Evolutionary conservation across 2,797 vertebrate genomes (phyloP).

Genomic region (Erethizon dorsatum): DNA sequence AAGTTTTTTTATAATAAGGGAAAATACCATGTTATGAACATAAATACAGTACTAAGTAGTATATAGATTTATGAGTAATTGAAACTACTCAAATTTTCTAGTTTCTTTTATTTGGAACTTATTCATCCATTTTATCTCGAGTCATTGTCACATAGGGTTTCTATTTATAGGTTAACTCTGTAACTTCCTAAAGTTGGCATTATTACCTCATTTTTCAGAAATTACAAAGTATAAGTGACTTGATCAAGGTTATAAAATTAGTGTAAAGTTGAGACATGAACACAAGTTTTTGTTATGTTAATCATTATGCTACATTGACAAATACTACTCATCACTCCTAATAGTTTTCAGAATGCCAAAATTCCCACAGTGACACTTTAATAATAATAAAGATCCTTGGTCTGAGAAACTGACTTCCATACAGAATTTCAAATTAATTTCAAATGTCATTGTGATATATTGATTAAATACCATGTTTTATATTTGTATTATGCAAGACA

Average conservation of each 20-base stretch:
- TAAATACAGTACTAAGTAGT: background rate
- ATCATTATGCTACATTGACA: background rate
- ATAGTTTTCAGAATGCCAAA: constrained; percentile 29
- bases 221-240: background rate
- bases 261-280: constrained; percentile 8
- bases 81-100: constrained; percentile 3
- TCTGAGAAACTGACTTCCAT: background rate
- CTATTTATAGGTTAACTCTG: background rate
- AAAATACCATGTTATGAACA: constrained; percentile 5
- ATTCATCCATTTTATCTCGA: constrained; percentile 15
- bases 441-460: background rate
- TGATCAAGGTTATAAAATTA: background rate
- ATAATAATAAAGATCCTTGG: background rate
- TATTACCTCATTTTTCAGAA: constrained; percentile 32
- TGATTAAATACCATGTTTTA: background rate
- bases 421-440: background rate
- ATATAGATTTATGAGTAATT: background rate
- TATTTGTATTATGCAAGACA: constrained; percentile 25
- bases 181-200: background rate
- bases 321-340: background rate
- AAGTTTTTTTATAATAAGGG: background rate
- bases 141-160: background rate
- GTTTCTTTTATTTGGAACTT: constrained; percentile 9
- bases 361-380: background rate
- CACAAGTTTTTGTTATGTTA: background rate